Base-by-base conservation (phyloP, 2,888 invertebrate genomes). In the Theretra japonica region DNA sequence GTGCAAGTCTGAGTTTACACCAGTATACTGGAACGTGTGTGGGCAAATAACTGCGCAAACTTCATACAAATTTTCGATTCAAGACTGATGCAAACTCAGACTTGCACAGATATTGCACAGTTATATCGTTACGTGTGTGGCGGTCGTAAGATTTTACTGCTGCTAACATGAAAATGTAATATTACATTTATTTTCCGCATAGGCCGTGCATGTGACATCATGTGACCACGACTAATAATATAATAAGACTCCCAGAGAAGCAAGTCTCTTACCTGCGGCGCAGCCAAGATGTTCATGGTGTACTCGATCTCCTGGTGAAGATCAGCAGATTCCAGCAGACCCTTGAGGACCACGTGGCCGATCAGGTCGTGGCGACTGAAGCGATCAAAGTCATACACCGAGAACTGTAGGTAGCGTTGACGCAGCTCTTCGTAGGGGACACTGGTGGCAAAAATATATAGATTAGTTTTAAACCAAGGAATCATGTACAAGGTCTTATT, bases 291-390 rank as follows among this genome's bases (percentile, higher is more conserved):
- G 83, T 97, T 97, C 97, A 97, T 97, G 6, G 97, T 97, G 83
- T 97, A 97, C 86, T 97, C 97, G 68, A 97, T 97, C 92, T 98
- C 98, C 82, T 97, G 96, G 41, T 96, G 95, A 69, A 97, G 94
- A 83, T 97, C 97, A 30, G 97, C 96, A 41, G 96, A 96, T 80
- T 97, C 97, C 77, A 97, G 92, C 11, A 98, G 95, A 21, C 97
- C 97, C 80, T 96, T 96, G 75, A 98, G 95, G 5, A 97, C 96
- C 58, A 98, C 97, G 86, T 98, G 97, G 0, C 98, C 98, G 78
- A 98, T 98, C 74, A 98, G 95, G 86, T 98, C 98, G 85, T 98
- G 98, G 0, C 98, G 95, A 41, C 97, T 97, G 94, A 98, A 98
- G 70, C 98, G 96, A 87, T 98, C 98, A 90, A 98, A 98, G 90